A percentile compares a stretch with the other conserved stretches of the same genome.
These are phyloP conservation scores for Myotis davidii DNA, from an alignment of 2,113 vertebrate species.

Conservation along the genomic window DNA sequence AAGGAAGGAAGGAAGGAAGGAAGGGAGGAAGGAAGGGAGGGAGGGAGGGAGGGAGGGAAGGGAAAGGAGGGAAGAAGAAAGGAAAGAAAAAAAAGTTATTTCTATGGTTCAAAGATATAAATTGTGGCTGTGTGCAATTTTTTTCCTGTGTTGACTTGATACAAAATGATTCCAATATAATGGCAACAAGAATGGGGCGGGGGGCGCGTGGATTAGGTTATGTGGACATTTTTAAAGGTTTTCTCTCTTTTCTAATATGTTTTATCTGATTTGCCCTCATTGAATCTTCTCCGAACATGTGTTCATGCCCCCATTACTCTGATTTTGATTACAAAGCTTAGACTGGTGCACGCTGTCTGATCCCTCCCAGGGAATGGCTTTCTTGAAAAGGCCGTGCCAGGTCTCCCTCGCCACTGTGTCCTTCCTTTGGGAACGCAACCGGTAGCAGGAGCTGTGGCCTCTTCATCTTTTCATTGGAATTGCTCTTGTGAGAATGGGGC, in stretches of 20 bases:
- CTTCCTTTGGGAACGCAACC: slow-evolving; percentile 57
- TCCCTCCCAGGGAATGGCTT: not conserved
- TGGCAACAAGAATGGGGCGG: not conserved
- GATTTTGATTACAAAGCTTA: slow-evolving; percentile 13
- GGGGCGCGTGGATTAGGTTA: not conserved
- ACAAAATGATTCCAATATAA: not conserved
- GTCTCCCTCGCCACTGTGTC: not conserved
- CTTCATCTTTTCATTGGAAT: slow-evolving; percentile 64
- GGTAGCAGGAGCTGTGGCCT: slow-evolving; percentile 62
- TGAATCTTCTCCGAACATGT: not conserved
- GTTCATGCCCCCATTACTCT: not conserved
- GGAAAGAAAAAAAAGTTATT: not conserved
- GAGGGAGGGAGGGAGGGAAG: not conserved
- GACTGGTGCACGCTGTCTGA: not conserved
- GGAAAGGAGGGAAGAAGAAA: not conserved
- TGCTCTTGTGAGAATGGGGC: slow-evolving; percentile 65
- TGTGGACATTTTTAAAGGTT: not conserved
- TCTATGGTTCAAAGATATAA: not conserved
- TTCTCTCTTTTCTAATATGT: not conserved
- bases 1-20: not conserved
- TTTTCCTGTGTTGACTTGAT: not conserved
- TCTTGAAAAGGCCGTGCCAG: slow-evolving; percentile 14
- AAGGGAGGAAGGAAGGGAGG: not conserved
- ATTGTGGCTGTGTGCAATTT: not conserved
- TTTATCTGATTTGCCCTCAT: not conserved